These are phyloP conservation scores for Ophion ellenae DNA, from an alignment of 2,888 invertebrate genomes.

Conservation along the genomic window DNA sequence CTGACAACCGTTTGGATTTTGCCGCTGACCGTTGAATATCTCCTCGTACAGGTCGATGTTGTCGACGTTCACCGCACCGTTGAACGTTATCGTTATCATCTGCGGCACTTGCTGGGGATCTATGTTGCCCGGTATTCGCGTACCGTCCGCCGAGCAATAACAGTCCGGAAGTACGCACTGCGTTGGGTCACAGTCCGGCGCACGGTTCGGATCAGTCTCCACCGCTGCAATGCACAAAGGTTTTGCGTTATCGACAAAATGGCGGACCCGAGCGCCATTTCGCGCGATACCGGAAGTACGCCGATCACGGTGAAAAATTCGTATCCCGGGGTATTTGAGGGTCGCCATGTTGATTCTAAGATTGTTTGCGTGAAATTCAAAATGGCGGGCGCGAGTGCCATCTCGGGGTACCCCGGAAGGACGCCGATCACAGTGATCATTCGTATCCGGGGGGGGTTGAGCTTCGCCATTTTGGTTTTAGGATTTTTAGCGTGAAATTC, in stretches of 20 bases:
- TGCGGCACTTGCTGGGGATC: conserved; percentile 95
- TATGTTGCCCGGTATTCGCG: conserved; percentile 93
- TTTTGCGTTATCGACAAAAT: not conserved
- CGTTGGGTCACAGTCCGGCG: conserved; percentile 95
- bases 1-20: conserved; percentile 95
- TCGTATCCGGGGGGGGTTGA: no score
- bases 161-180: conserved; percentile 96
- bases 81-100: conserved; percentile 96
- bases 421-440: no score
- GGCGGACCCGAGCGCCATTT: not conserved
- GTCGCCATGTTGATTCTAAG: no score
- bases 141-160: conserved; percentile 96
- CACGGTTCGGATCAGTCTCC: conserved; percentile 95
- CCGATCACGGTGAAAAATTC: not conserved
- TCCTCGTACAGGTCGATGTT: conserved; percentile 97
- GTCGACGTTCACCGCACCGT: conserved; percentile 96
- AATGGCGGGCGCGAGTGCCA: no score
- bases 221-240: conserved; percentile 87
- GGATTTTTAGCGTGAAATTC: not conserved
- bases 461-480: no score
- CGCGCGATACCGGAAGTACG: not conserved
- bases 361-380: no score
- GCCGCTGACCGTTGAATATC: conserved; percentile 92
- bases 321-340: not conserved
- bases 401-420: no score